Percentiles rank a stretch among this genome's conserved stretches.
phyloP scores from a whole-genome alignment of 2,797 vertebrate genomes.

The Sphenodon punctatus region DNA sequence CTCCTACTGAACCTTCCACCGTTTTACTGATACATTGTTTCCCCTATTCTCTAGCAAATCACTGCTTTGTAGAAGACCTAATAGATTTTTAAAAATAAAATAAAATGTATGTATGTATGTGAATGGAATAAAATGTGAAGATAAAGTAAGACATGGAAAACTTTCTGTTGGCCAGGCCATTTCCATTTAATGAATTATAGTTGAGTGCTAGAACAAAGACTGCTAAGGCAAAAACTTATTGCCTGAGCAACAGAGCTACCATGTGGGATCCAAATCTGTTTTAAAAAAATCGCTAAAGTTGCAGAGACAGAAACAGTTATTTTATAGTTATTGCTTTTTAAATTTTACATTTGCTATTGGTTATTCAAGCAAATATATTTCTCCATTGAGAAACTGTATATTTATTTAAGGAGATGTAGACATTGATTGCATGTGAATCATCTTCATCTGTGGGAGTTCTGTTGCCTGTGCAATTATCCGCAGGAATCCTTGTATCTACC shows the following conservation, averaged over 20 bases:
- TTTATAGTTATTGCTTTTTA: neutral
- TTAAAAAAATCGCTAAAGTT: neutral
- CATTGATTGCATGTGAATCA: neutral
- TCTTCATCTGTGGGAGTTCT: neutral
- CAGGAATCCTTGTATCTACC: neutral
- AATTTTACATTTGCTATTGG: neutral
- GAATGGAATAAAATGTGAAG: neutral
- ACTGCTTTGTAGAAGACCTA: fast-evolving
- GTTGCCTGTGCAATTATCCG: neutral
- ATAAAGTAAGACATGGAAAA: neutral
- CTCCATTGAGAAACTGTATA: neutral
- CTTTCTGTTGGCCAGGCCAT: neutral
- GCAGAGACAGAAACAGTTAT: neutral
- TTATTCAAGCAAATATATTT: neutral
- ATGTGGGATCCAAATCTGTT: neutral
- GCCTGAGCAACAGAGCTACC: neutral
- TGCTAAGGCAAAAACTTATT: neutral
- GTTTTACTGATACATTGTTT: neutral
- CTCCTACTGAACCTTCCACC: neutral
- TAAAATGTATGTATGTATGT: no score
- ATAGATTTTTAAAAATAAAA: no score
- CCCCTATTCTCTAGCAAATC: neutral
- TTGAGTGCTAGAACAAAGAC: neutral
- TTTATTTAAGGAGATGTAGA: neutral
- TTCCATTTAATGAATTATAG: neutral